Evolutionary conservation across 2,113 vertebrate species (phyloP).

Genomic region (Sula dactylatra): DNA sequence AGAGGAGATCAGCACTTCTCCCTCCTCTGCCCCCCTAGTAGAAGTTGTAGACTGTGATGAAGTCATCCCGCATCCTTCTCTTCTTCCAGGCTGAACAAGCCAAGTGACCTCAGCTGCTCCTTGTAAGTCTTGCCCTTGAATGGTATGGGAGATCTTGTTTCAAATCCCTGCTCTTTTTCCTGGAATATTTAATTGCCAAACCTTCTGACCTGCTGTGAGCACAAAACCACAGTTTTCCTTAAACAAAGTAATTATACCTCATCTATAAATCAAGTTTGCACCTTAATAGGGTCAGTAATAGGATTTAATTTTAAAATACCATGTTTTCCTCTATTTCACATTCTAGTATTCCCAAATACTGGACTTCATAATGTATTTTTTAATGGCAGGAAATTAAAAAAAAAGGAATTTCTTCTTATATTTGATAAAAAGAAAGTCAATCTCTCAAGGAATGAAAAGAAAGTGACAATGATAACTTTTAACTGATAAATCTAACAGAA

Average conservation of each 20-base stretch:
- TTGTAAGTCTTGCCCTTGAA: not conserved
- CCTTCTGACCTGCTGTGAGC: not conserved
- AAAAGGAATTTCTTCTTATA: not conserved
- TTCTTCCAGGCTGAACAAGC: not conserved
- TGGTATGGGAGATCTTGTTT: not conserved
- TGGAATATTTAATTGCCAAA: not conserved
- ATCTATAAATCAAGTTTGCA: not conserved
- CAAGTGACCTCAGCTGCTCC: not conserved
- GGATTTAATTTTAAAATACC: not conserved
- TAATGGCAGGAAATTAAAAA: not conserved
- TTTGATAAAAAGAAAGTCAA: not conserved
- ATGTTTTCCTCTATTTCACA: not conserved
- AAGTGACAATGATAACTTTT: not conserved
- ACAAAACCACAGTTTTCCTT: not conserved
- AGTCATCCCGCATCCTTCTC: not conserved
- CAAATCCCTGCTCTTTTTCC: not conserved
- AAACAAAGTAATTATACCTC: not conserved
- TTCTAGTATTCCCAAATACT: not conserved
- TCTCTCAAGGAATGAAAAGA: not conserved
- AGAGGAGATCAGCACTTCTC: not conserved
- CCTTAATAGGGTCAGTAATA: not conserved
- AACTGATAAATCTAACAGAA: not conserved
- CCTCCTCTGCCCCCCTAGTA: rapidly evolving
- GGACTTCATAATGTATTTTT: not conserved
- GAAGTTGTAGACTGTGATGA: not conserved